Base-by-base conservation (phyloP, 2,113 vertebrate species). In the Hippocampus zosterae region DNA sequence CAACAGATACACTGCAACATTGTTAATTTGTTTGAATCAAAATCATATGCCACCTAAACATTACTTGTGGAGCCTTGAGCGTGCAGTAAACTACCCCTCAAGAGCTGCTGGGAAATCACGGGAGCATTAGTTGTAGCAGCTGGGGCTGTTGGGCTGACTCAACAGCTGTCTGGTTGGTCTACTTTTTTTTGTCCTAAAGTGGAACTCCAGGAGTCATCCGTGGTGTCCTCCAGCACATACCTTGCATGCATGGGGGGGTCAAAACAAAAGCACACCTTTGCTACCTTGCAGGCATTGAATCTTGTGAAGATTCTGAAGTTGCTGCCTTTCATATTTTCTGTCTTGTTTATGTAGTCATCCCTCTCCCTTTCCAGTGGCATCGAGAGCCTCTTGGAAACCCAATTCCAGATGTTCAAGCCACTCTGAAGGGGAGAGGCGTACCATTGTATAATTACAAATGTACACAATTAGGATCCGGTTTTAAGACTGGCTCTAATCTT, bases 131-230 rank as follows among this genome's bases (percentile, higher is more conserved):
- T 18, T 70, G 52, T 63, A 71, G 69, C 65, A 77, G 73, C 60
- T 75, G 74, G 55, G 16, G 27, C 56, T 37, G 68, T 52, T 27
- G 60, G 60, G 27, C 42, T 65, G 57, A 65, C 69, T 62, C n/a
- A 78, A 63, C 53, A 29, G 56, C 68, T 64, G 19, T 40, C 71
- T 71, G 67, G 53, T 70, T 77, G 65, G 41, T 79, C 70, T 23
- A 59, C 42, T 69, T 48, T 71, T 27, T 42, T 72, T 59, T 23
- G 57, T 70, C 69, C n/a, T 46, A 75, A 78, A 73, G 56, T 79
- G 70, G 74, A 83, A 79, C 81, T 89, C 78, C 72, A 81, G 77
- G 82, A 84, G 83, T 81, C 70, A 73, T 77, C 77, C 11, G 72
- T 70, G 78, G 72, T 50, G 70, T 80, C 65, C 1, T 70, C 75